These are phyloP conservation scores for Sardina pilchardus DNA, from an alignment of 2,113 vertebrate genomes.

Conservation along the genomic window DNA sequence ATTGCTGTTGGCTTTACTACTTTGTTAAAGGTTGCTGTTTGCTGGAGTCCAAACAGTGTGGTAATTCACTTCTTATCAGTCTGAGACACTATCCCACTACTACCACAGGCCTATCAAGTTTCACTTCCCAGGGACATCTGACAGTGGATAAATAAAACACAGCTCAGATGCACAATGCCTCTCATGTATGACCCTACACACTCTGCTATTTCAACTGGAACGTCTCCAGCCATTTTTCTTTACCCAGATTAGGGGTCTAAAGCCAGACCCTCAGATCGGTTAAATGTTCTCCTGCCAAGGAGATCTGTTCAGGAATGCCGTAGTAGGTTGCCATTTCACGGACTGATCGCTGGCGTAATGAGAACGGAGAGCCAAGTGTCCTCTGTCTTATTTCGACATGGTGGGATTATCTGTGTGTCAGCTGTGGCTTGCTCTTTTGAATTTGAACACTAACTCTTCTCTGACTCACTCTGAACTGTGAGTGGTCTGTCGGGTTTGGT, in stretches of 20 bases:
- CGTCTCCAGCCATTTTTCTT: not conserved
- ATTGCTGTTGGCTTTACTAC: not conserved
- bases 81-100: not conserved
- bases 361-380: not conserved
- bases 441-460: not conserved
- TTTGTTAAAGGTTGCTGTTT: not conserved
- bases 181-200: not conserved
- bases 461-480: not conserved
- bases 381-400: not conserved
- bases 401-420: not conserved
- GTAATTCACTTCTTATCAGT: conserved; percentile 4
- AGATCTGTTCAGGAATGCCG: conserved; percentile 23
- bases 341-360: not conserved
- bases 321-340: conserved; percentile 32
- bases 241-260: not conserved
- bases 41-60: not conserved
- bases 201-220: not conserved
- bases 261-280: conserved; percentile 1
- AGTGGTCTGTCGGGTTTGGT: not conserved
- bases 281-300: conserved; percentile 23
- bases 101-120: not conserved
- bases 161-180: not conserved
- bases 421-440: not conserved
- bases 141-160: not conserved
- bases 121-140: not conserved